Percentiles rank a stretch among this genome's conserved stretches.
These are phyloP conservation scores for Odontomachus brunneus DNA, from an alignment of 1,140 invertebrate genomes.

Conservation along the genomic window DNA sequence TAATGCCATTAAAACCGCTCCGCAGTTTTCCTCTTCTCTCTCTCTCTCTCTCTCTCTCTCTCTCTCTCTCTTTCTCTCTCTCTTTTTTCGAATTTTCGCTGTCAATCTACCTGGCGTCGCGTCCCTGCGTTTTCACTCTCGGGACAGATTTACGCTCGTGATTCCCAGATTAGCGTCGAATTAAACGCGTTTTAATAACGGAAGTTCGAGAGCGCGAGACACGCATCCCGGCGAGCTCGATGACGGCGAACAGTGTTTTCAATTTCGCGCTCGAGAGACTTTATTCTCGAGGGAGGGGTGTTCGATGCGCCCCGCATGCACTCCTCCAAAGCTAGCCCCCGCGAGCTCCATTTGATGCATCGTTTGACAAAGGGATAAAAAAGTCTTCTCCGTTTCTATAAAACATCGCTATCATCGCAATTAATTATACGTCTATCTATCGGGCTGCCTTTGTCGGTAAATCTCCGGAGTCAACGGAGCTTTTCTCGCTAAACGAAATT, in stretches of 20 bases:
- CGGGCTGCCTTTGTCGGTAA: neutral
- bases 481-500: neutral
- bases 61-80: too few relatives aligned
- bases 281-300: slow-evolving; percentile 43
- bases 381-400: neutral
- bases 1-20: too few relatives aligned
- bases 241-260: slow-evolving; percentile 50
- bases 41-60: too few relatives aligned
- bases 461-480: neutral
- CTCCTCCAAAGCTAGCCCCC: slow-evolving; percentile 3
- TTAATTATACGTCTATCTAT: slow-evolving; percentile 28
- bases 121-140: neutral
- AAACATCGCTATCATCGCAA: slow-evolving; percentile 1
- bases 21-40: too few relatives aligned
- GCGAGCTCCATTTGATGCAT: slow-evolving; percentile 43
- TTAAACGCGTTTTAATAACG: slow-evolving; percentile 37
- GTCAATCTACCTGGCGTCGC: neutral
- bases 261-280: slow-evolving; percentile 46
- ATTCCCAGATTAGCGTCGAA: slow-evolving; percentile 13
- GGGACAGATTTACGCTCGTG: slow-evolving; percentile 16
- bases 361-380: slow-evolving; percentile 44
- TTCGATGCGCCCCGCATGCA: slow-evolving; percentile 31
- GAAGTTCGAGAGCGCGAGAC: slow-evolving; percentile 20
- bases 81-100: too few relatives aligned
- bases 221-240: slow-evolving; percentile 24